These are phyloP conservation scores for Leptinotarsa undecemlineata DNA, from an alignment of 1,140 invertebrate genomes.

Conservation along the genomic window DNA sequence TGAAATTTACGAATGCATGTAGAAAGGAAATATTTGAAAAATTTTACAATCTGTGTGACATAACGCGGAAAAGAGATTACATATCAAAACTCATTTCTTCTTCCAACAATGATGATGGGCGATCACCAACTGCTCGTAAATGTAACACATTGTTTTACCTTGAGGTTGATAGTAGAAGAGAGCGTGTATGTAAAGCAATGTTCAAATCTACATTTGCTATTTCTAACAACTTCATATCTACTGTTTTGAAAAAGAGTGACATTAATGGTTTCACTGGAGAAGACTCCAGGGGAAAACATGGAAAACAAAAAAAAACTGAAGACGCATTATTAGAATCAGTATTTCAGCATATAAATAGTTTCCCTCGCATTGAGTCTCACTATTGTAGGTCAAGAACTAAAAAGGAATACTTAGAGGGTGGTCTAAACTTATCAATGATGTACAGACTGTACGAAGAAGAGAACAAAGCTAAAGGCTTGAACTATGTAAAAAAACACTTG, in stretches of 20 bases:
- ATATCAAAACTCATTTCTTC: too few relatives aligned
- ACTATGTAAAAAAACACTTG: background rate
- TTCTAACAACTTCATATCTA: background rate
- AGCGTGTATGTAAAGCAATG: background rate
- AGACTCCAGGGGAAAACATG: background rate
- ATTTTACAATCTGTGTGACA: too few relatives aligned
- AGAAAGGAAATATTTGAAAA: too few relatives aligned
- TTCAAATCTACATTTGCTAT: background rate
- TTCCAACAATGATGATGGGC: too few relatives aligned
- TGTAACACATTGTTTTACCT: too few relatives aligned
- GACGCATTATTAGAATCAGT: background rate
- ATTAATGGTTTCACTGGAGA: background rate
- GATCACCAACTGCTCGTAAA: too few relatives aligned
- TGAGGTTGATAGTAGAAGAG: background rate
- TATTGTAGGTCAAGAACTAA: conserved; percentile 35
- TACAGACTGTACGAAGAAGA: background rate
- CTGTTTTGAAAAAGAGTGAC: background rate
- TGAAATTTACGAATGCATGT: too few relatives aligned
- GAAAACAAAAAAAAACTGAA: background rate
- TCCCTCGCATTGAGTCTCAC: conserved; percentile 41
- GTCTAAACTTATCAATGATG: conserved; percentile 39
- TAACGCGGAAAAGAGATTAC: too few relatives aligned
- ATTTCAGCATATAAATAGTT: conserved; percentile 35
- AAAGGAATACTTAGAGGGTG: conserved; percentile 41
- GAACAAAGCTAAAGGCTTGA: background rate